A percentile compares a stretch with the other conserved stretches of the same genome.
Evolutionary conservation across 2,113 vertebrate genomes (phyloP).

Genomic region (Macheiramphus alcinus): DNA sequence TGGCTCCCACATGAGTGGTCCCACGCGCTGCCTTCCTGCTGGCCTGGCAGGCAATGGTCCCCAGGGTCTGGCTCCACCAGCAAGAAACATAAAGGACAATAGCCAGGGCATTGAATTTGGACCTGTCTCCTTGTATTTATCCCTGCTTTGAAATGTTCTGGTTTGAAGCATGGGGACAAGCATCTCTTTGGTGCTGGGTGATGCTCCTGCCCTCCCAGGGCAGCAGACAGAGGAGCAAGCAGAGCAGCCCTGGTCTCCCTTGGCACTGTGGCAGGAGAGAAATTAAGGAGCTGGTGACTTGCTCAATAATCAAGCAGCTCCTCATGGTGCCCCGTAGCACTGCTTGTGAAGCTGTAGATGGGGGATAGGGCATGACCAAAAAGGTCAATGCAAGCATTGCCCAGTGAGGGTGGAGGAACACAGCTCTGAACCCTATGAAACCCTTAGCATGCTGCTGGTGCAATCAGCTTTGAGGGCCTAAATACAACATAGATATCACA

Average conservation of each 20-base stretch:
- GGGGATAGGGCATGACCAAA: background rate
- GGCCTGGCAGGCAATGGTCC: background rate
- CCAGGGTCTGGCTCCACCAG: background rate
- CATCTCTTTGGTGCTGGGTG: background rate
- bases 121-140: background rate
- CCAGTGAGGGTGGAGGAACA: background rate
- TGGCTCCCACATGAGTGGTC: background rate
- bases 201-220: background rate
- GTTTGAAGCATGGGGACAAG: background rate
- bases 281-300: accelerated
- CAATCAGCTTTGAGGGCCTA: background rate
- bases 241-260: background rate
- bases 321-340: background rate
- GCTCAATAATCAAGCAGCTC: background rate
- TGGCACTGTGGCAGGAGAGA: background rate
- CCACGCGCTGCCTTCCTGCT: background rate
- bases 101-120: background rate
- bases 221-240: background rate
- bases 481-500: too few species aligned
- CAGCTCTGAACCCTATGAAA: background rate
- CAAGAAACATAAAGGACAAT: background rate
- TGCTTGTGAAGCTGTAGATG: background rate
- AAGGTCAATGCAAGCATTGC: background rate
- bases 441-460: accelerated
- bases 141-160: background rate